These are phyloP conservation scores for Lepidochitona cinerea DNA, from an alignment of 2,888 invertebrate genomes.

Conservation along the genomic window DNA sequence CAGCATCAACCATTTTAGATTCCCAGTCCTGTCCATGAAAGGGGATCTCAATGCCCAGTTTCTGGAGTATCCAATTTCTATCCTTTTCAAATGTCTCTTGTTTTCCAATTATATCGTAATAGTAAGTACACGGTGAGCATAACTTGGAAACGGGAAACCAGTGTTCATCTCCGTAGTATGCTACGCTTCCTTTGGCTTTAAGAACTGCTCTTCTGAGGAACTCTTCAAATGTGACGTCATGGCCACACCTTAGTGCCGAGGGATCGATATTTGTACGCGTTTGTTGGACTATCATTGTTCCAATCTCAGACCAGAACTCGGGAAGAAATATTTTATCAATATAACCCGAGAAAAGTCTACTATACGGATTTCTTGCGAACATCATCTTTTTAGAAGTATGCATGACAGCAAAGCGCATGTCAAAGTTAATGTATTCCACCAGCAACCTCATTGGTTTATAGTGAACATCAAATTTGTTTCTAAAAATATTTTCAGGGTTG, in stretches of 20 bases:
- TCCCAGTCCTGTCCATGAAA: not conserved
- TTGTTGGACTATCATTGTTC: constrained; percentile 22
- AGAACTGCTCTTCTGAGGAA: constrained; percentile 27
- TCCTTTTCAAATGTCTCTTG: constrained; percentile 41
- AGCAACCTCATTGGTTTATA: too few species aligned
- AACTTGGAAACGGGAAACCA: constrained; percentile 41
- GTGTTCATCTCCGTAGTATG: constrained; percentile 34
- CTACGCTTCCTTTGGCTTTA: not conserved
- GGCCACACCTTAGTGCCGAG: constrained; percentile 30
- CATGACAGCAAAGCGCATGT: too few species aligned
- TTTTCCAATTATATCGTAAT: constrained; percentile 33
- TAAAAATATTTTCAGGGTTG: not conserved
- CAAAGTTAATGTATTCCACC: too few species aligned
- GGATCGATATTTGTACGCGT: constrained; percentile 9
- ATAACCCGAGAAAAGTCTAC: constrained; percentile 46
- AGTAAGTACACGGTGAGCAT: constrained; percentile 42
- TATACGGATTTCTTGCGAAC: constrained; percentile 44
- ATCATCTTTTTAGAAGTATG: too few species aligned
- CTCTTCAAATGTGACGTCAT: constrained; percentile 46
- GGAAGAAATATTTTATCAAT: constrained; percentile 49
- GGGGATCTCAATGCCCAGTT: not conserved
- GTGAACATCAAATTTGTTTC: too few species aligned
- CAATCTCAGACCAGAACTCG: constrained; percentile 42
- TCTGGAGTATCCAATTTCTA: not conserved
- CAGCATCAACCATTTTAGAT: not conserved